Conservation (phyloP, 2,888 invertebrate species). For the Globia sparganii region DNA sequence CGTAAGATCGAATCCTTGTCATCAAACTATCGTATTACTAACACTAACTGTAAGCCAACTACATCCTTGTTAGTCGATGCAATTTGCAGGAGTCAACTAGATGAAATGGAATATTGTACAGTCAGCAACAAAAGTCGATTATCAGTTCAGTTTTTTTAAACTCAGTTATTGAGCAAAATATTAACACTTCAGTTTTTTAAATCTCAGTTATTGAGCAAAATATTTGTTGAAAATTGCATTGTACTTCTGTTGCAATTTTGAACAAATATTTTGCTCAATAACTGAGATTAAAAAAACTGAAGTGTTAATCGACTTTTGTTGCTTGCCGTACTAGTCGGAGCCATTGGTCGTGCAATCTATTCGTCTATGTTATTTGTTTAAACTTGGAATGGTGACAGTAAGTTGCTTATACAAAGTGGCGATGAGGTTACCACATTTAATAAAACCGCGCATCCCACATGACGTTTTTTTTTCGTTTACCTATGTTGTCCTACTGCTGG, state of each 20-base stretch:
- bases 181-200: no score
- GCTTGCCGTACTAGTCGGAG: slow-evolving; percentile 10
- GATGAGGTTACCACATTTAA: neutral
- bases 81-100: slow-evolving; percentile 43
- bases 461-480: neutral
- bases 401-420: neutral
- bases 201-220: no score
- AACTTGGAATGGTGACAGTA: neutral
- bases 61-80: slow-evolving; percentile 29
- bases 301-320: no score
- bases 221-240: no score
- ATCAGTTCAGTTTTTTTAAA: no score
- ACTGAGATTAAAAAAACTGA: no score
- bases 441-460: neutral
- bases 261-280: no score
- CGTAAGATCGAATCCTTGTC: slow-evolving; percentile 18
- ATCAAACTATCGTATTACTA: slow-evolving; percentile 57
- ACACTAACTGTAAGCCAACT: slow-evolving; percentile 28
- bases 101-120: slow-evolving; percentile 47
- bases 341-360: slow-evolving; percentile 4
- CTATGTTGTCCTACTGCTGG: no score
- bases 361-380: neutral
- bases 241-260: no score
- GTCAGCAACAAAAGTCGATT: no score
- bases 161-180: no score